Conservation (phyloP, 64 coral and sea anemone genomes). For the Astreopora myriophthalma region DNA sequence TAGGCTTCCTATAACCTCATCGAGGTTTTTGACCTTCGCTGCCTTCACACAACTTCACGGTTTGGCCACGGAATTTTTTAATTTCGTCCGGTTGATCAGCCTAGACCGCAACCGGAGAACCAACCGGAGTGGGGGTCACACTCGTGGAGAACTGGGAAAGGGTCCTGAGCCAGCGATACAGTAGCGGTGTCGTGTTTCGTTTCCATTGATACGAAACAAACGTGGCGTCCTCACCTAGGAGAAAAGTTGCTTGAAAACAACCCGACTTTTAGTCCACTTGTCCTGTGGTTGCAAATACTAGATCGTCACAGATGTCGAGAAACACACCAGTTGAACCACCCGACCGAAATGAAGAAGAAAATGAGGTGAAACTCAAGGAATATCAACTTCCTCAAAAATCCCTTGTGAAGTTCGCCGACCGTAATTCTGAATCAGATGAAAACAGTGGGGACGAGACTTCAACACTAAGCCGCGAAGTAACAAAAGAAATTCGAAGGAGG, state of each 20-base stretch:
- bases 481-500: slow-evolving; percentile 70
- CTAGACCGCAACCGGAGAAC: too few species aligned
- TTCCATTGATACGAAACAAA: slow-evolving; percentile 32
- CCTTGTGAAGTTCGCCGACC: not conserved
- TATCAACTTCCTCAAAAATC: not conserved
- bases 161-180: slow-evolving; percentile 25
- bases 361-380: not conserved
- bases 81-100: too few species aligned
- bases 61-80: too few species aligned
- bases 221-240: not conserved
- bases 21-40: too few species aligned
- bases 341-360: not conserved
- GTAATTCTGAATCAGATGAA: slow-evolving; percentile 2
- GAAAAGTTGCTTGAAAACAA: not conserved
- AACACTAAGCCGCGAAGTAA: slow-evolving; percentile 61
- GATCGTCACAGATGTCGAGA: not conserved
- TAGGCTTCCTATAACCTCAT: too few species aligned
- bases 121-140: too few species aligned
- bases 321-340: not conserved
- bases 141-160: not conserved
- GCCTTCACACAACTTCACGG: too few species aligned
- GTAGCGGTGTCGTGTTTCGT: not conserved
- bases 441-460: slow-evolving; percentile 18
- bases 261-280: not conserved
- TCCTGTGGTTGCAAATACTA: not conserved